Evolutionary conservation across 2,888 invertebrate species (phyloP).

Genomic region (Agrochola macilenta): DNA sequence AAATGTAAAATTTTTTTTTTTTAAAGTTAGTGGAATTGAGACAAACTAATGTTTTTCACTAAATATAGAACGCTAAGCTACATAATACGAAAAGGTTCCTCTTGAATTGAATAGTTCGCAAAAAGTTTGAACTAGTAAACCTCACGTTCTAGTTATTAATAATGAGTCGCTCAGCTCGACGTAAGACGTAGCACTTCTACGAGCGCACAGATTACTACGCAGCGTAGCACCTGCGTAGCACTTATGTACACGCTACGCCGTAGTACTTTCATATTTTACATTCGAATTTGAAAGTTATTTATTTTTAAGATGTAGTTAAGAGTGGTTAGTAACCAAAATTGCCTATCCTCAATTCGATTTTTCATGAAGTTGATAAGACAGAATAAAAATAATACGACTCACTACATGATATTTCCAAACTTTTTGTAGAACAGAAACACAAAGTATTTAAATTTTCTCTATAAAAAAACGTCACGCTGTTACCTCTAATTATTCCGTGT

Average conservation of each 20-base stretch:
- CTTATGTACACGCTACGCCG: slow-evolving; percentile 27
- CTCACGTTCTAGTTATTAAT: slow-evolving; percentile 43
- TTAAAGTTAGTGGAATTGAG: neutral
- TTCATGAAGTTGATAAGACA: too few relatives aligned
- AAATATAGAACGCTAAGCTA: neutral
- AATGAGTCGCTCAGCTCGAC: slow-evolving; percentile 30
- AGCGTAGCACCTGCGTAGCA: slow-evolving; percentile 61
- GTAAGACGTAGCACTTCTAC: slow-evolving; percentile 40
- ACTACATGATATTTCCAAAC: too few relatives aligned
- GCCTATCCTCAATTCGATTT: too few relatives aligned
- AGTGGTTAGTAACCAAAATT: too few relatives aligned
- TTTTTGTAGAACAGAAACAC: too few relatives aligned
- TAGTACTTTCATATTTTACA: slow-evolving; percentile 4
- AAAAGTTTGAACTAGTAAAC: slow-evolving; percentile 19
- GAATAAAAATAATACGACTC: too few relatives aligned
- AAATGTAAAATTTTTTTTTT: neutral
- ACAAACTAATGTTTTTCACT: neutral
- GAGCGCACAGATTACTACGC: slow-evolving; percentile 50
- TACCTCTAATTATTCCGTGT: too few relatives aligned
- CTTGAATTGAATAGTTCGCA: neutral
- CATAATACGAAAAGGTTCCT: neutral
- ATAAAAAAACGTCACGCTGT: too few relatives aligned
- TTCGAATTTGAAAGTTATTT: slow-evolving; percentile 13
- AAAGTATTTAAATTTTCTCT: too few relatives aligned
- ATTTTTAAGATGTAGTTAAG: neutral